Percentiles rank a stretch among this genome's conserved stretches.
These are phyloP conservation scores for Celastrina argiolus DNA, from an alignment of 2,888 invertebrate species.

Conservation along the genomic window DNA sequence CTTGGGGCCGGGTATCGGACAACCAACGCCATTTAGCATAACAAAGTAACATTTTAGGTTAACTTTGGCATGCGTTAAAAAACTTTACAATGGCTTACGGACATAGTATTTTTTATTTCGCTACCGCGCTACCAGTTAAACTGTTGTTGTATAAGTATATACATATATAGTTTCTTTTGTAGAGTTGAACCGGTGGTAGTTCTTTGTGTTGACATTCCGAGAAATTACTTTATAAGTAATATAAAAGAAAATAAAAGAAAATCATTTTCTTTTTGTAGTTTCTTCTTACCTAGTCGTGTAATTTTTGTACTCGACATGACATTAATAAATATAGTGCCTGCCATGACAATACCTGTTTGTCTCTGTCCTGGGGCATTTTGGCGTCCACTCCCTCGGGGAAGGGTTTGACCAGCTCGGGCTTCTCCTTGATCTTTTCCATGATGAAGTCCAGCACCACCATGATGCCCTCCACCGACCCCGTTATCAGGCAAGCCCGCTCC, in stretches of 20 bases:
- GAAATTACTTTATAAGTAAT: no score
- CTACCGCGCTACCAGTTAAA: no score
- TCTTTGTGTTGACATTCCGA: no score
- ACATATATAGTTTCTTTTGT: no score
- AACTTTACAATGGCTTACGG: not conserved
- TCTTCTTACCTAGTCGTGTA: no score
- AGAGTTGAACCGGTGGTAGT: no score
- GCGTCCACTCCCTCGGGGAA: constrained; percentile 89
- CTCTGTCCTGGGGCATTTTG: constrained; percentile 91
- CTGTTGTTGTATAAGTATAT: no score
- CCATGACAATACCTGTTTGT: constrained; percentile 82
- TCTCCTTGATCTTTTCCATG: constrained; percentile 96
- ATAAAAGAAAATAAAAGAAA: no score
- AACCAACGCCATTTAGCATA: not conserved
- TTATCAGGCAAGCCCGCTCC: constrained; percentile 95
- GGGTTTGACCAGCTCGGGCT: constrained; percentile 91
- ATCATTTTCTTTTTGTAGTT: no score
- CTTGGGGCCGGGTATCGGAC: not conserved
- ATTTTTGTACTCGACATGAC: no score
- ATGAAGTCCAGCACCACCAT: constrained; percentile 95
- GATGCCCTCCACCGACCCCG: constrained; percentile 93
- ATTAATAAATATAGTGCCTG: no score
- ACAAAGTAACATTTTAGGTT: not conserved
- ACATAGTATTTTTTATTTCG: not conserved
- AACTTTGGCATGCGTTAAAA: not conserved